These are phyloP conservation scores for Orius insidiosus DNA, from an alignment of 1,140 invertebrate genomes.

Conservation along the genomic window DNA sequence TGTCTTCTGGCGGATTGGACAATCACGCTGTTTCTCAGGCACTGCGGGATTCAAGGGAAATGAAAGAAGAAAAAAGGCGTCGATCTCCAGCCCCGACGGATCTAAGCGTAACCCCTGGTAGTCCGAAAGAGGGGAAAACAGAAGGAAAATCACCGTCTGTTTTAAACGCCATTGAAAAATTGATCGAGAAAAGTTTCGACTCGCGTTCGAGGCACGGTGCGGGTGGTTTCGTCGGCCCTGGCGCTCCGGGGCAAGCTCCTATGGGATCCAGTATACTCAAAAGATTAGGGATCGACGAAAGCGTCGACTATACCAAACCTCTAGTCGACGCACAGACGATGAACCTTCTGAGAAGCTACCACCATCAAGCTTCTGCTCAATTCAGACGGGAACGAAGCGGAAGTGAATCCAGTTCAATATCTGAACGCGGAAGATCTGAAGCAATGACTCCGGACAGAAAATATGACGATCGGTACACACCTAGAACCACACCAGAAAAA, in stretches of 20 bases:
- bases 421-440: slow-evolving; percentile 54
- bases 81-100: slow-evolving; percentile 46
- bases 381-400: slow-evolving; percentile 60
- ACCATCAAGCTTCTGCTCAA: slow-evolving; percentile 34
- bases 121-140: slow-evolving; percentile 31
- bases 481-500: slow-evolving; percentile 56
- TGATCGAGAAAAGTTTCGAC: slow-evolving; percentile 95
- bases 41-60: slow-evolving; percentile 38
- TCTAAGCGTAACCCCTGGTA: slow-evolving; percentile 29
- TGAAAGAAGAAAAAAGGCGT: slow-evolving; percentile 44
- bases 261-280: slow-evolving; percentile 79
- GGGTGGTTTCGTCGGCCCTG: slow-evolving; percentile 34
- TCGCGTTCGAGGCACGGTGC: slow-evolving; percentile 53
- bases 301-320: slow-evolving; percentile 79
- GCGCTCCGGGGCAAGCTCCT: slow-evolving; percentile 44
- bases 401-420: slow-evolving; percentile 71
- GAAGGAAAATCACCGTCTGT: slow-evolving; percentile 59
- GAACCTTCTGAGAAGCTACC: slow-evolving; percentile 59
- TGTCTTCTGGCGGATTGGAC: slow-evolving; percentile 50
- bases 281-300: slow-evolving; percentile 83
- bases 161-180: slow-evolving; percentile 84
- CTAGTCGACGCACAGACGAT: slow-evolving; percentile 71
- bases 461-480: slow-evolving; percentile 40
- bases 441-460: slow-evolving; percentile 59
- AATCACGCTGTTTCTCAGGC: slow-evolving; percentile 34